A percentile compares a stretch with the other conserved stretches of the same genome.
These are phyloP conservation scores for Sphaerodactylus townsendi DNA, from an alignment of 2,113 vertebrate species.

Conservation along the genomic window DNA sequence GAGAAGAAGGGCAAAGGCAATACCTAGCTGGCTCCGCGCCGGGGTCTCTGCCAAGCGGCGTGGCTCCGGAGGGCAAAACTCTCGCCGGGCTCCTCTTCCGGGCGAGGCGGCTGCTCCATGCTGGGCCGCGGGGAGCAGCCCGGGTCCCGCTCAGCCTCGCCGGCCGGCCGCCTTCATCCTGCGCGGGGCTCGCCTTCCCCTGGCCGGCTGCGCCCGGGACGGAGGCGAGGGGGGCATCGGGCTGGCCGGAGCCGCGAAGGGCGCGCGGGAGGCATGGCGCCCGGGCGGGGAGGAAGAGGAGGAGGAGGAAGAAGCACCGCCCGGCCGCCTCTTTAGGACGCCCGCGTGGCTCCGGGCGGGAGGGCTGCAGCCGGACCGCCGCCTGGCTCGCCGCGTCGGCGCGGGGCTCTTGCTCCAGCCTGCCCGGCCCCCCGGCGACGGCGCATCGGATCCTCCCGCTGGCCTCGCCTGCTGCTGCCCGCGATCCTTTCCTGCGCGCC, in stretches of 20 bases:
- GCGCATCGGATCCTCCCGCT: not conserved
- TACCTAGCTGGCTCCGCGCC: not conserved
- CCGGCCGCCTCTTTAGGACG: not conserved
- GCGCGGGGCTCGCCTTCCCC: too few species aligned
- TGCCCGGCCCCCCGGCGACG: not conserved
- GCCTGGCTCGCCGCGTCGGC: too few species aligned
- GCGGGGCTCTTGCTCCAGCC: too few species aligned
- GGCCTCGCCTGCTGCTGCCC: not conserved
- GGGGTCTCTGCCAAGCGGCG: not conserved
- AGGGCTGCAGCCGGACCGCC: too few species aligned
- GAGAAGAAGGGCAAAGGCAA: not conserved
- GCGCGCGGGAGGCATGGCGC: not conserved
- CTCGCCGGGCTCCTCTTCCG: not conserved
- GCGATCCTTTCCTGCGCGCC: not conserved
- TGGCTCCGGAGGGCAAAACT: not conserved
- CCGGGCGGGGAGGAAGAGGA: slow-evolving; percentile 15
- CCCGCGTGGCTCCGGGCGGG: not conserved
- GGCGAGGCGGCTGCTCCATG: not conserved
- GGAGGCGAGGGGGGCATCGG: too few species aligned
- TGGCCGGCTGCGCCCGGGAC: not conserved
- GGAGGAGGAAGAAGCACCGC: too few species aligned
- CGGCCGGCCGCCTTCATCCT: not conserved
- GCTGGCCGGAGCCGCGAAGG: fast-evolving
- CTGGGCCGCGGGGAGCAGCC: not conserved
- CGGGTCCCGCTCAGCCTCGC: not conserved